Evolutionary conservation across 2,888 invertebrate genomes (phyloP).

Genomic region (Sinelater perroti): DNA sequence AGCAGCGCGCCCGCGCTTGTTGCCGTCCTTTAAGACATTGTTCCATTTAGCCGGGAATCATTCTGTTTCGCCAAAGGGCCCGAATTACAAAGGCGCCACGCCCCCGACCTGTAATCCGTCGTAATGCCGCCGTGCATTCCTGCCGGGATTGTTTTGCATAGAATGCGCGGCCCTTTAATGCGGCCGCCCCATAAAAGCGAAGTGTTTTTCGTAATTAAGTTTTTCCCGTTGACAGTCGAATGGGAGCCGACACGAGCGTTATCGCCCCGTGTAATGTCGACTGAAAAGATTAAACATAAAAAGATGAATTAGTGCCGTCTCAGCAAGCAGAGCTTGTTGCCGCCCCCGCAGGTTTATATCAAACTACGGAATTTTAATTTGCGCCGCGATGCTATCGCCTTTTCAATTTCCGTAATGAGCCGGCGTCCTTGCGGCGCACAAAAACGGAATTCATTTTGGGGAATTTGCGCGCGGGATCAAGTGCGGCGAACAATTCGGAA

Average conservation of each 20-base stretch:
- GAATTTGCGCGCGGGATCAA: no score
- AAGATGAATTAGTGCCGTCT: constrained; percentile 40
- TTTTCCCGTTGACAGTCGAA: constrained; percentile 46
- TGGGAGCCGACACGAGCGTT: constrained; percentile 44
- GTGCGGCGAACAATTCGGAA: no score
- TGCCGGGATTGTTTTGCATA: constrained; percentile 52
- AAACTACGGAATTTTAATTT: constrained; percentile 32
- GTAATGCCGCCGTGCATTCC: constrained; percentile 52
- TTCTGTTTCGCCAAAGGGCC: no score
- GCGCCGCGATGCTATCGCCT: constrained; percentile 13
- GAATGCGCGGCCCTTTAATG: constrained; percentile 46
- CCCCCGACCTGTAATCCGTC: constrained; percentile 38
- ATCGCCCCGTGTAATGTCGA: constrained; percentile 36
- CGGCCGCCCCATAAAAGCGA: constrained; percentile 45
- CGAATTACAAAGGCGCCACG: background rate
- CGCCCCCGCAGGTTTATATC: constrained; percentile 8
- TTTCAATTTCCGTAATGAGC: constrained; percentile 25
- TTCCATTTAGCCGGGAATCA: no score
- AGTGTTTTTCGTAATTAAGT: constrained; percentile 53
- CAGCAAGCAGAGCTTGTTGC: constrained; percentile 6
- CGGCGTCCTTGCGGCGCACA: no score
- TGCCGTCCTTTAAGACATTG: no score
- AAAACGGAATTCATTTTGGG: no score
- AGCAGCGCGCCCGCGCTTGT: background rate
- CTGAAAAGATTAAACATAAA: constrained; percentile 42